These are phyloP conservation scores for Potamarius usumacintae DNA, from an alignment of 2,113 vertebrate species.

Conservation along the genomic window DNA sequence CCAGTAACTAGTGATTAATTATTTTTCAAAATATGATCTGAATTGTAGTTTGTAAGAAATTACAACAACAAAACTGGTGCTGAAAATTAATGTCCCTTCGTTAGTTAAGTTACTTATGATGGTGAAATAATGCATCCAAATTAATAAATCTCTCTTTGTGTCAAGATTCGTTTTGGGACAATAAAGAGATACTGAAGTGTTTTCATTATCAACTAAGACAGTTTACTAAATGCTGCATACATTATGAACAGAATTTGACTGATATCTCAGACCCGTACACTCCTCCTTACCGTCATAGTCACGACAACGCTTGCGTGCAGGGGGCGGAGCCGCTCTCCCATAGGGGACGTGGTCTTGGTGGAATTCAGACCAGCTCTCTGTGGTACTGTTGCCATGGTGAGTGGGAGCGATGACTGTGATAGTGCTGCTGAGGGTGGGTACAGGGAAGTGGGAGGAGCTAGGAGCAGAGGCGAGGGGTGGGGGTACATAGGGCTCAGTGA, in stretches of 20 bases:
- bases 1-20: too few species aligned
- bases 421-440: slow-evolving; percentile 92
- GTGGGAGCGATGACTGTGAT: slow-evolving; percentile 93
- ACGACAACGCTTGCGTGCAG: slow-evolving; percentile 90
- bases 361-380: slow-evolving; percentile 94
- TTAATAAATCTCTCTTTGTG: not conserved
- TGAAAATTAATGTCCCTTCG: not conserved
- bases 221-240: not conserved
- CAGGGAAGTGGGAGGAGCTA: slow-evolving; percentile 86
- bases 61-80: not conserved
- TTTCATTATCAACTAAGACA: not conserved
- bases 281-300: slow-evolving; percentile 88
- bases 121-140: not conserved
- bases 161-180: not conserved
- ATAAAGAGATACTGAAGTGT: not conserved
- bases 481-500: slow-evolving; percentile 81
- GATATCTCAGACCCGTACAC: not conserved
- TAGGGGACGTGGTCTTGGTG: slow-evolving; percentile 86
- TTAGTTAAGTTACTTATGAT: not conserved
- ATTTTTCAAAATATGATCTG: too few species aligned
- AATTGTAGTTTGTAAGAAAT: not conserved
- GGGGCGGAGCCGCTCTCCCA: slow-evolving; percentile 79
- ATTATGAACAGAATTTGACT: not conserved
- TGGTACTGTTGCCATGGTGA: slow-evolving; percentile 91
- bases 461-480: slow-evolving; percentile 79